Base-by-base conservation (phyloP, 1,140 invertebrate species). In the Protaetia brevitarsis region DNA sequence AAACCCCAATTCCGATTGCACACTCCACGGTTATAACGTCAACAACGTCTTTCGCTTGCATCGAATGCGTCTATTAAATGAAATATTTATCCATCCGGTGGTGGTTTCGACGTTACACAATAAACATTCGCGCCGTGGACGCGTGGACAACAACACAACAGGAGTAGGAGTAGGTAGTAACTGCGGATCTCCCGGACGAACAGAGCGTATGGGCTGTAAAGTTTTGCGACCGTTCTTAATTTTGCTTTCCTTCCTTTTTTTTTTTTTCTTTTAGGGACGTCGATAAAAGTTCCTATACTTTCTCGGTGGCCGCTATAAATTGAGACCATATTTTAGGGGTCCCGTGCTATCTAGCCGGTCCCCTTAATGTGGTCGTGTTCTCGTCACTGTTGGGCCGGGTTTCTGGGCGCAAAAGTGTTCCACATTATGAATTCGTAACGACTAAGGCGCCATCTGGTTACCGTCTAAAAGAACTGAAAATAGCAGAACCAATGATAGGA, bases 141-240 rank as follows among this genome's bases (percentile, higher is more conserved):
- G 41, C 41, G 41, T 45, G 41, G 41, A 45, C 41, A 45, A 45
- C 41, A 45, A 45, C 16, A 16, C n/a, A n/a, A n/a, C n/a, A n/a
- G n/a, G n/a, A n/a, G n/a, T n/a, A n/a, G n/a, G n/a, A n/a, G n/a
- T n/a, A 45, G 19, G 41, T 45, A 45, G 23, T 45, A 45, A 45
- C 41, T 45, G 16, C 13, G 41, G n/a, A 45, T 45, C 41, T 37
- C 36, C 16, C 36, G 4, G 10, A 16, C 34, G 34, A 45, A 45
- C n/a, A n/a, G n/a, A n/a, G n/a, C n/a, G 41, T 45, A 45, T 19
- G n/a, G 41, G 41, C 41, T 21, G 19, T 45, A 45, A 45, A 45
- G 41, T 45, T 45, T 45, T 45, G 41, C 41, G 41, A 45, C 41
- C 41, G 41, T 45, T 21, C 41, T 45, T 45, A 45, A 45, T 45